A percentile compares a stretch with the other conserved stretches of the same genome.
phyloP scores from a whole-genome alignment of 2,797 vertebrate species.

The Avahi laniger region DNA sequence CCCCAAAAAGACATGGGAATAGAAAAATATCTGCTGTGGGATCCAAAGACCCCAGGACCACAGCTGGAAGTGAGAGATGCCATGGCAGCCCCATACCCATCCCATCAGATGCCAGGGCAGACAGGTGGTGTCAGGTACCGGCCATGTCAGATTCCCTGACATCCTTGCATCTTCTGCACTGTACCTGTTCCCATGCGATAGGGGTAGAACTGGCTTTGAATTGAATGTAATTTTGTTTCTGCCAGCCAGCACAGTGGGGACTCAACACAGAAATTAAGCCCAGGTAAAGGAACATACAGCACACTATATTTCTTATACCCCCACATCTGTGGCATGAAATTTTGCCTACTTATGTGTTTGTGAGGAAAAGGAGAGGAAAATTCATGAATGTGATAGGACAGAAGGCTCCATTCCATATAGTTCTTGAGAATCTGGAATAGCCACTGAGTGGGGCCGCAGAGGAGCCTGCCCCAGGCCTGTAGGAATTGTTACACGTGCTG shows the following conservation, averaged over 20 bases:
- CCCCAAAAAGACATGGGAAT: neutral
- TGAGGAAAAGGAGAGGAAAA: neutral
- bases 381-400: neutral
- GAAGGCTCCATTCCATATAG: neutral
- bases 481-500: neutral
- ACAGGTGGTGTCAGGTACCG: neutral
- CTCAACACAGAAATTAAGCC: neutral
- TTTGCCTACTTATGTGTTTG: neutral
- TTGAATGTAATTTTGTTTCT: neutral
- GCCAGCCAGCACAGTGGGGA: neutral
- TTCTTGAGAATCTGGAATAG: neutral
- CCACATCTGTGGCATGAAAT: neutral
- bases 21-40: neutral
- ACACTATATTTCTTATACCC: neutral
- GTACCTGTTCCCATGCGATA: neutral
- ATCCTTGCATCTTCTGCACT: neutral
- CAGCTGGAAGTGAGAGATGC: neutral
- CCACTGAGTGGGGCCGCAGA: neutral
- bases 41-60: neutral
- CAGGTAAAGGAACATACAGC: neutral
- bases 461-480: neutral
- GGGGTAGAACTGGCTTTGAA: neutral
- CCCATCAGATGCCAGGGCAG: neutral
- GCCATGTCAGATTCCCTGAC: accelerated
- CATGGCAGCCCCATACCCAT: neutral